phyloP scores from a whole-genome alignment of 1,140 invertebrate species.

The Ostrea denselamellosa region DNA sequence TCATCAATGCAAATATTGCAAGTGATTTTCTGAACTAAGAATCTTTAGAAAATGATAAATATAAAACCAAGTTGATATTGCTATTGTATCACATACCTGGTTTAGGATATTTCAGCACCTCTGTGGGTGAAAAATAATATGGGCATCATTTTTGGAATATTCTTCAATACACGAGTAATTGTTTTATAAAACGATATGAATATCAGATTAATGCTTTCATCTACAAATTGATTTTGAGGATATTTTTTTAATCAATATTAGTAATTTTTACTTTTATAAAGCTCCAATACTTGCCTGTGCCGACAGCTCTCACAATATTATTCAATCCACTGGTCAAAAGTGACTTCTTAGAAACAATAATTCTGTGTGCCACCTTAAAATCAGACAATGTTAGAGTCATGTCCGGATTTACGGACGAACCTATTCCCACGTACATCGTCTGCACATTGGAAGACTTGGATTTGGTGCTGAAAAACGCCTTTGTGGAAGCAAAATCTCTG shows the following conservation, averaged over 20 bases:
- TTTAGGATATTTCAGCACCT: not conserved
- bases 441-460: not conserved
- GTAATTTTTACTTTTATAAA: not conserved
- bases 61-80: not conserved
- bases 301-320: not conserved
- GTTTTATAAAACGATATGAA: too few relatives aligned
- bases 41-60: not conserved
- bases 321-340: not conserved
- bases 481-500: not conserved
- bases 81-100: not conserved
- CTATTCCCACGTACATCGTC: not conserved
- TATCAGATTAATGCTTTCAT: too few relatives aligned
- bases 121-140: not conserved
- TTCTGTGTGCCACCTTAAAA: slow-evolving; percentile 24
- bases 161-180: not conserved
- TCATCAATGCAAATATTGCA: too few relatives aligned
- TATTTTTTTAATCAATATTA: too few relatives aligned
- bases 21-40: not conserved
- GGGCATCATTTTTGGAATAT: not conserved
- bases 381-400: not conserved
- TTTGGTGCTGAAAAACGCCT: not conserved
- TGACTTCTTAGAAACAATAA: not conserved
- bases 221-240: too few relatives aligned
- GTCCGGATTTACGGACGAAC: not conserved
- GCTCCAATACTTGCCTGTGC: not conserved